These are phyloP conservation scores for Halcyon malimbica DNA, from an alignment of 2,113 vertebrate genomes.

Conservation along the genomic window DNA sequence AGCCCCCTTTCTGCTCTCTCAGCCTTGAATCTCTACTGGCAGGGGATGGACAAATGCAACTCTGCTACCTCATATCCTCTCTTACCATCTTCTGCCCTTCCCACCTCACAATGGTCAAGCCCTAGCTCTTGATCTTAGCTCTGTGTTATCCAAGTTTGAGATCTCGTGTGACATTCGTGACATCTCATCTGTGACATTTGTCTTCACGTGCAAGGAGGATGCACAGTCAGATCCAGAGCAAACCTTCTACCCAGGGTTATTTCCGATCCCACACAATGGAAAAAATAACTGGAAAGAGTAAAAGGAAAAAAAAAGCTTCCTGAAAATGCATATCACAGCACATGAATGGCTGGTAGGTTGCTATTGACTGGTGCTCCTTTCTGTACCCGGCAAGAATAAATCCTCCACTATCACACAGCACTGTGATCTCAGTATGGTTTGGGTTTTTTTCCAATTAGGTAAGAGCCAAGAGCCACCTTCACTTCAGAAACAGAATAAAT, in stretches of 20 bases:
- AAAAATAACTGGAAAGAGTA: not conserved
- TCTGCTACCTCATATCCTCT: not conserved
- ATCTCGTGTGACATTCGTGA: fast-evolving
- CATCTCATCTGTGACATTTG: not conserved
- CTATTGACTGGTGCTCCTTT: not conserved
- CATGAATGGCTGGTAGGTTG: fast-evolving
- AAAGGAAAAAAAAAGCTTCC: not conserved
- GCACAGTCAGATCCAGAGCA: not conserved
- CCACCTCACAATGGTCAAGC: not conserved
- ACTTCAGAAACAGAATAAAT: not conserved
- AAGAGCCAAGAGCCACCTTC: constrained; percentile 5
- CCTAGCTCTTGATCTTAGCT: not conserved
- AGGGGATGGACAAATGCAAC: not conserved
- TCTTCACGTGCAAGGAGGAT: fast-evolving
- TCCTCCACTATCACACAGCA: not conserved
- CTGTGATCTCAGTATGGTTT: not conserved
- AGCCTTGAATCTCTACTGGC: not conserved
- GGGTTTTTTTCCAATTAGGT: not conserved
- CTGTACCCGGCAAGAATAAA: not conserved
- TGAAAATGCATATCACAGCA: not conserved
- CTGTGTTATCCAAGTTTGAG: not conserved
- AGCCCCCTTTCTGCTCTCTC: not conserved
- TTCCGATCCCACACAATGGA: not conserved
- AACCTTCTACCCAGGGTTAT: not conserved
- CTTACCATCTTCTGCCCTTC: not conserved